phyloP scores from a whole-genome alignment of 2,888 invertebrate genomes.

The Lasioglossum malachurum region DNA sequence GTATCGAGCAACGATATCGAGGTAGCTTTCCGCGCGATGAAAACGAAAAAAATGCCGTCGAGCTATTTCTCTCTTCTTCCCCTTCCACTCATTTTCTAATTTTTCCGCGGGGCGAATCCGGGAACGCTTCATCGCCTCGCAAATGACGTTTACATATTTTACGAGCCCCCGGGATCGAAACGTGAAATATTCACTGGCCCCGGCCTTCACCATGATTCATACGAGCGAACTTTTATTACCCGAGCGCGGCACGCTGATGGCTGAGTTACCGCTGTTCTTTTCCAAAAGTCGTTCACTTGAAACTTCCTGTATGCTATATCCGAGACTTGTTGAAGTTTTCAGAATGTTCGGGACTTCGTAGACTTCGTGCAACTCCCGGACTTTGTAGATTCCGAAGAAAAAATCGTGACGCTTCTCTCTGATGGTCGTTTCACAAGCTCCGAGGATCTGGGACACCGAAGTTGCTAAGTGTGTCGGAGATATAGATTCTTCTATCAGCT shows the following conservation, averaged over 20 bases:
- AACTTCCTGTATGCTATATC: constrained; percentile 10
- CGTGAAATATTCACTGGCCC: constrained; percentile 17
- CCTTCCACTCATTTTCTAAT: neutral
- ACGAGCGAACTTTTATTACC: constrained; percentile 15
- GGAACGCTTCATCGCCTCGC: constrained; percentile 2
- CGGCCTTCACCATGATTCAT: constrained; percentile 2
- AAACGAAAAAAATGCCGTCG: neutral
- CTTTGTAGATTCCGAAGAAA: neutral
- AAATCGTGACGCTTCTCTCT: neutral
- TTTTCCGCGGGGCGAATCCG: neutral
- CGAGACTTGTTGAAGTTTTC: neutral
- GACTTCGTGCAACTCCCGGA: neutral
- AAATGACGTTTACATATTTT: constrained; percentile 16
- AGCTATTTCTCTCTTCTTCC: neutral
- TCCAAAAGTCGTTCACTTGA: constrained; percentile 11
- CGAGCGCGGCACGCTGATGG: neutral
- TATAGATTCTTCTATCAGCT: neutral
- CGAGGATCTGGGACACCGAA: neutral
- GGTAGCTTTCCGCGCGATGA: neutral
- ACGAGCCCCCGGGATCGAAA: constrained; percentile 6
- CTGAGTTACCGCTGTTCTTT: constrained; percentile 6
- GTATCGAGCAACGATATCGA: constrained; percentile 43
- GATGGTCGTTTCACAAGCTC: neutral
- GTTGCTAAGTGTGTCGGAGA: neutral
- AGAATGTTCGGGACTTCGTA: neutral